These are phyloP conservation scores for Spatulosminthurus flaviceps DNA, from an alignment of 2,888 invertebrate species.

Conservation along the genomic window DNA sequence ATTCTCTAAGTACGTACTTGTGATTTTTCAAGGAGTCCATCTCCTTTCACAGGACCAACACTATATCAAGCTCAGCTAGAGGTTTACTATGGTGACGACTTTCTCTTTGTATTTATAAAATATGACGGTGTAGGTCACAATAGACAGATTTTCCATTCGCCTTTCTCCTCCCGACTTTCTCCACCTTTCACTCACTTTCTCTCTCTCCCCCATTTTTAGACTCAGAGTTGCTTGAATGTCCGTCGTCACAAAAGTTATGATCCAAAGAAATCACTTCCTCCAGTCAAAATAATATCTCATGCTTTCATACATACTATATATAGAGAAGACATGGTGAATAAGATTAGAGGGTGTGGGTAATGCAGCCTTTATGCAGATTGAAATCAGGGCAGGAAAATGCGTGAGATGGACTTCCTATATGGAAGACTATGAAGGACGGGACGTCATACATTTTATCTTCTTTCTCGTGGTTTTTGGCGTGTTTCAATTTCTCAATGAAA, in stretches of 20 bases:
- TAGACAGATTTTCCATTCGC: constrained; percentile 28
- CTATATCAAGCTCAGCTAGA: too few species aligned
- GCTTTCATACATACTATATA: too few species aligned
- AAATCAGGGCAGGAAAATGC: background rate
- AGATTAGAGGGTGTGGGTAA: background rate
- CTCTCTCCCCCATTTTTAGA: background rate
- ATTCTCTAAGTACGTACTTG: constrained; percentile 30
- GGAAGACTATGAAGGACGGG: too few species aligned
- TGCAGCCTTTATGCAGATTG: background rate
- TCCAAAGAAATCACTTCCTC: background rate
- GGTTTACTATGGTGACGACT: too few species aligned
- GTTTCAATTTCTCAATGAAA: constrained; percentile 18
- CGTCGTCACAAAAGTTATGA: background rate
- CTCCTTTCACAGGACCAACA: background rate
- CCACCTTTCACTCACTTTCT: background rate
- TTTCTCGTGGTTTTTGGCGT: background rate
- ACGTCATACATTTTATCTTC: constrained; percentile 1
- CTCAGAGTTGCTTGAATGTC: background rate
- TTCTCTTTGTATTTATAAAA: background rate
- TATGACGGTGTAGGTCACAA: constrained; percentile 13
- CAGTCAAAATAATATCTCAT: constrained; percentile 15
- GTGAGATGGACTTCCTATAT: background rate
- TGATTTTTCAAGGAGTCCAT: constrained; percentile 18
- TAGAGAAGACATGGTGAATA: background rate
- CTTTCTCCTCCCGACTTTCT: background rate